Evolutionary conservation across 2,888 invertebrate species (phyloP).

Genomic region (Anthophora plumipes): DNA sequence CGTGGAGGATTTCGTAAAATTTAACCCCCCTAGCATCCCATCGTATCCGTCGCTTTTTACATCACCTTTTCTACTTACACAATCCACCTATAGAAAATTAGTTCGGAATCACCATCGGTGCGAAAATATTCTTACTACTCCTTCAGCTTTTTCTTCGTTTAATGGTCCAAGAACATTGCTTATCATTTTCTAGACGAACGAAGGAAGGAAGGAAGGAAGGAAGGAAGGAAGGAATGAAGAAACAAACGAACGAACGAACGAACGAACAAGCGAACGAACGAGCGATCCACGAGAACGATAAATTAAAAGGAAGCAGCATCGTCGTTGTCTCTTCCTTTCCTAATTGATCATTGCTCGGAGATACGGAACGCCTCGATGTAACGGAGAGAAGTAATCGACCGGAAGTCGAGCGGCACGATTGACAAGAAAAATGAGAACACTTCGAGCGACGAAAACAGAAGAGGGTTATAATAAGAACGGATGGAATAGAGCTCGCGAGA

Average conservation of each 20-base stretch:
- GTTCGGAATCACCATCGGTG: neutral
- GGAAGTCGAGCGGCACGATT: constrained; percentile 33
- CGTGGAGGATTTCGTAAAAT: neutral
- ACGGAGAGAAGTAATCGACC: constrained; percentile 32
- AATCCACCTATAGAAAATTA: neutral
- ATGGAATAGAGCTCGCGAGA: neutral
- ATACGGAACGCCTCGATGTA: neutral
- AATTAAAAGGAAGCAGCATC: neutral
- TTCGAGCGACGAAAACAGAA: neutral
- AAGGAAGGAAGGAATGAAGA: constrained; percentile 15
- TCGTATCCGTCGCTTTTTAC: no score
- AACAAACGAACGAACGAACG: no score
- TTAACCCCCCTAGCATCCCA: neutral
- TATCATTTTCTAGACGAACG: constrained; percentile 57
- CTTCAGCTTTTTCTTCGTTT: constrained; percentile 24
- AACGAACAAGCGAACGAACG: neutral
- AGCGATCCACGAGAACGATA: constrained; percentile 13
- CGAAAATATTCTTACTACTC: constrained; percentile 15
- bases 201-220: constrained; percentile 33
- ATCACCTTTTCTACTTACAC: neutral
- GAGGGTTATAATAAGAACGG: neutral
- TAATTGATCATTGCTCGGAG: neutral
- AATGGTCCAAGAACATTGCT: constrained; percentile 69
- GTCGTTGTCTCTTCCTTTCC: neutral
- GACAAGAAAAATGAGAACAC: constrained; percentile 33